Percentiles rank a stretch among this genome's conserved stretches.
Conservation (phyloP, 2,113 vertebrate species). For the Ptilorrhoa leucosticta region DNA sequence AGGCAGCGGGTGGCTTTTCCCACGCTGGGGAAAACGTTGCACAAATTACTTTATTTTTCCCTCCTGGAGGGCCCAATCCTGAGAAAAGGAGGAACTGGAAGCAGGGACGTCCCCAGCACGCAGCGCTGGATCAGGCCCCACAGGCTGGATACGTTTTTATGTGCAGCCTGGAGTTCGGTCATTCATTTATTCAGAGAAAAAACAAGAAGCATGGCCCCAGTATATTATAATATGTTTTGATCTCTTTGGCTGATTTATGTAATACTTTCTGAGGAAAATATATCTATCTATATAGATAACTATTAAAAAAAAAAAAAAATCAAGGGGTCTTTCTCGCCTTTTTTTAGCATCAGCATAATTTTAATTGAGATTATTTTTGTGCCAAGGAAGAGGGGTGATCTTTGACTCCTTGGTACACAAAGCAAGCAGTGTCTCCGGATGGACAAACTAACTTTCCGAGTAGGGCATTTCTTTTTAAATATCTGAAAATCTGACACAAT, state of each 20-base stretch:
- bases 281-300: not conserved
- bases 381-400: not conserved
- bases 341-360: not conserved
- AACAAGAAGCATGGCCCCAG: not conserved
- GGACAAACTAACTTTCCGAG: slow-evolving; percentile 35
- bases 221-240: not conserved
- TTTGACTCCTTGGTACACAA: not conserved
- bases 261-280: not conserved
- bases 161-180: not conserved
- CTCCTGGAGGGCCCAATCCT: slow-evolving; percentile 31
- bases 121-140: not conserved
- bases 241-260: not conserved
- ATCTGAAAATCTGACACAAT: not conserved
- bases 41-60: not conserved
- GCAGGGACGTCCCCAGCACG: not conserved
- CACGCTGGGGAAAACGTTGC: not conserved
- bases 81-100: not conserved
- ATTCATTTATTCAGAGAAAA: not conserved
- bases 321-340: not conserved
- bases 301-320: not conserved
- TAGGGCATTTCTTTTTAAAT: not conserved
- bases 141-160: not conserved
- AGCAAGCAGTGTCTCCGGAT: not conserved
- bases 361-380: not conserved
- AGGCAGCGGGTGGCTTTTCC: not conserved